Percentiles rank a stretch among this genome's conserved stretches.
These are phyloP conservation scores for Pyrrhia umbra DNA, from an alignment of 2,888 invertebrate genomes.

Conservation along the genomic window DNA sequence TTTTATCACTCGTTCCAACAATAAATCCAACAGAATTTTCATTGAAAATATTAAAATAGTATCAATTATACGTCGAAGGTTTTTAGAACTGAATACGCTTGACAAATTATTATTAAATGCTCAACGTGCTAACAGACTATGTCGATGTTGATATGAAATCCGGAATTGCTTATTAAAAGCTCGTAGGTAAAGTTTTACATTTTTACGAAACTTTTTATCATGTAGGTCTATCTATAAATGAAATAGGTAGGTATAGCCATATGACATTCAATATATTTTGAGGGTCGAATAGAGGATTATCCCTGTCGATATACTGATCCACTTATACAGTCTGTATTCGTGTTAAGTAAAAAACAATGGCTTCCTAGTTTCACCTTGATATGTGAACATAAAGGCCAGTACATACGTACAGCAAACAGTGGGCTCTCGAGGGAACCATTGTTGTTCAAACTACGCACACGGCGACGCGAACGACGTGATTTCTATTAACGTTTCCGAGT, in stretches of 20 bases:
- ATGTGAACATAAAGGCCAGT: constrained; percentile 66
- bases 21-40: constrained; percentile 21
- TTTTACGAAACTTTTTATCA: constrained; percentile 14
- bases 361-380: constrained; percentile 70
- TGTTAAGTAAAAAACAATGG: constrained; percentile 67
- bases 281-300: constrained; percentile 33
- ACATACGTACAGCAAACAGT: constrained; percentile 60
- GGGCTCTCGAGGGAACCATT: constrained; percentile 74
- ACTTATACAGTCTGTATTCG: constrained; percentile 38
- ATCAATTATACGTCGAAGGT: background rate
- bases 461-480: constrained; percentile 68
- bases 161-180: constrained; percentile 6
- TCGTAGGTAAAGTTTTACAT: constrained; percentile 12
- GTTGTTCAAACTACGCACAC: constrained; percentile 69
- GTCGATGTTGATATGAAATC: constrained; percentile 7
- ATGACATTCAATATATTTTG: constrained; percentile 10
- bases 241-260: background rate
- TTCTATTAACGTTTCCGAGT: constrained; percentile 74
- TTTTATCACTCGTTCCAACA: constrained; percentile 34
- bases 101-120: background rate
- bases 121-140: background rate
- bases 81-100: constrained; percentile 6
- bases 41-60: constrained; percentile 8
- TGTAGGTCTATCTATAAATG: background rate
- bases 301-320: constrained; percentile 37